These are phyloP conservation scores for Dilophus febrilis DNA, from an alignment of 2,888 invertebrate genomes.

Conservation along the genomic window DNA sequence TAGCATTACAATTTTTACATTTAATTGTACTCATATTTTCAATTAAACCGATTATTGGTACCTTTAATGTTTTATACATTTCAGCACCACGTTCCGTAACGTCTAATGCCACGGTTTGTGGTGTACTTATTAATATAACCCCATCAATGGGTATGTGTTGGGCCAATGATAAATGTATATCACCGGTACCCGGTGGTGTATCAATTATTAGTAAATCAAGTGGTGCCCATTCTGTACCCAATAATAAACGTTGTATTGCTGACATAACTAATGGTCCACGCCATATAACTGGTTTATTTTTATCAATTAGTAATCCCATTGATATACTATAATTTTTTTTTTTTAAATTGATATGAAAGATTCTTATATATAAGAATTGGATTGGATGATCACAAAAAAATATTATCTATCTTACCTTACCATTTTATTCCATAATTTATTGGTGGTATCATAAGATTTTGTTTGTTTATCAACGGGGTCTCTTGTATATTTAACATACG, in stretches of 20 bases:
- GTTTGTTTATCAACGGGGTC: conserved; percentile 59
- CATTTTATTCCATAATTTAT: conserved; percentile 88
- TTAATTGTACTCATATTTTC: conserved; percentile 76
- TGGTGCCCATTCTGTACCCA: conserved; percentile 77
- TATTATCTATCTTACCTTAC: too few relatives aligned
- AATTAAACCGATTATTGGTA: conserved; percentile 73
- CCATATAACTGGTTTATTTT: conserved; percentile 81
- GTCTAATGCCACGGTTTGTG: conserved; percentile 72
- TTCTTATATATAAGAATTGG: too few relatives aligned
- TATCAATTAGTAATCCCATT: conserved; percentile 81
- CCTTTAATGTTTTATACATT: conserved; percentile 71
- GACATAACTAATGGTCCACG: conserved; percentile 94
- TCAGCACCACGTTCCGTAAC: conserved; percentile 71
- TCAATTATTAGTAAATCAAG: conserved; percentile 80
- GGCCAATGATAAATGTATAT: conserved; percentile 78
- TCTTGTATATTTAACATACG: conserved; percentile 86
- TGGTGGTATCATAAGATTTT: conserved; percentile 71
- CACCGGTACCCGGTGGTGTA: conserved; percentile 94
- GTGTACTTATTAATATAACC: conserved; percentile 83
- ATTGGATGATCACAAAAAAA: too few relatives aligned
- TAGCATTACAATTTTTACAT: conserved; percentile 61
- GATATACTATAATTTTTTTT: conserved; percentile 89
- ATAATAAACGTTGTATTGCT: conserved; percentile 67
- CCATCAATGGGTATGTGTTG: conserved; percentile 79
- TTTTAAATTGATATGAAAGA: too few relatives aligned